phyloP scores from a whole-genome alignment of 2,113 vertebrate genomes.

The Cyanoderma ruficeps region DNA sequence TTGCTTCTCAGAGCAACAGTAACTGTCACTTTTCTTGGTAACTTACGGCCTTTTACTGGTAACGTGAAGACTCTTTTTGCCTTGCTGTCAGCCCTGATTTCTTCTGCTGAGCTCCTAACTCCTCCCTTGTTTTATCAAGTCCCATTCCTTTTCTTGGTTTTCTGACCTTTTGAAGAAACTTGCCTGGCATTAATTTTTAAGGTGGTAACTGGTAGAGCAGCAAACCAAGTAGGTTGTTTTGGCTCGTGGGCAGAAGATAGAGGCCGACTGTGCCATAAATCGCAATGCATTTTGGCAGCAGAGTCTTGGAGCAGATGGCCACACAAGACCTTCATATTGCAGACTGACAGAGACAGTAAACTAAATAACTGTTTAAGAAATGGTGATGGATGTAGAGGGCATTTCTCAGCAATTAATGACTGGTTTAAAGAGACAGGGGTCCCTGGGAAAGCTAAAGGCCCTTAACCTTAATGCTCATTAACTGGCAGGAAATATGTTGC shows the following conservation, averaged over 20 bases:
- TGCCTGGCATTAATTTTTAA: constrained; percentile 1
- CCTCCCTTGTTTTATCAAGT: constrained; percentile 32
- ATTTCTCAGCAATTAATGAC: constrained; percentile 52
- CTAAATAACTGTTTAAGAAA: constrained; percentile 31
- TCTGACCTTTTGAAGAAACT: constrained; percentile 11
- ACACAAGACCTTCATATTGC: constrained; percentile 25
- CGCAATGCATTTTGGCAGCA: background rate
- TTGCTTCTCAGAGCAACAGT: constrained; percentile 36
- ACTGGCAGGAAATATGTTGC: constrained; percentile 5
- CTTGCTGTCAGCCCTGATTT: constrained; percentile 18
- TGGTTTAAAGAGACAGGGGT: constrained; percentile 25
- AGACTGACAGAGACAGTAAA: constrained; percentile 49
- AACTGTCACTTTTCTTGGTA: constrained; percentile 21
- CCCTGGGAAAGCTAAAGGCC: background rate
- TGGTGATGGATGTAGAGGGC: constrained; percentile 9
- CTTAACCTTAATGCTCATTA: constrained; percentile 41
- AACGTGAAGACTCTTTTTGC: constrained; percentile 7
- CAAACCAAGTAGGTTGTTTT: constrained; percentile 19
- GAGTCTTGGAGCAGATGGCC: constrained; percentile 28
- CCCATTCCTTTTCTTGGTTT: background rate
- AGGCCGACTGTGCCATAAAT: background rate
- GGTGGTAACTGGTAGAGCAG: background rate
- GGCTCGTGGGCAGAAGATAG: background rate
- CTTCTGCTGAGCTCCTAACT: constrained; percentile 8
- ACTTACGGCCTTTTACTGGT: background rate